Percentiles rank a stretch among this genome's conserved stretches.
Evolutionary conservation across 2,797 vertebrate genomes (phyloP).

Genomic region (Tolypeutes matacus): DNA sequence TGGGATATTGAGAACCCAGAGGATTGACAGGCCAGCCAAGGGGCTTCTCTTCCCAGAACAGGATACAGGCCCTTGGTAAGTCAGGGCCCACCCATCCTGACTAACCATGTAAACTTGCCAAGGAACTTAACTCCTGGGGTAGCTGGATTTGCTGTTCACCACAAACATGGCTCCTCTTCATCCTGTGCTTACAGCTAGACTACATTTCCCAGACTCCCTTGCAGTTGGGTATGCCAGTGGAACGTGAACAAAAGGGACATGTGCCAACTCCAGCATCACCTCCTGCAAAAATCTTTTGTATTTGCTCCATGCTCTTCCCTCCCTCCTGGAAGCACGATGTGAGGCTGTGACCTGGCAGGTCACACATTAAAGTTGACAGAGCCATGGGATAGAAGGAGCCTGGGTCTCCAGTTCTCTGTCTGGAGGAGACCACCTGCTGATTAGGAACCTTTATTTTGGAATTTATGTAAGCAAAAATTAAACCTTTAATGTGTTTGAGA

Average conservation of each 20-base stretch:
- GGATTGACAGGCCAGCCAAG: neutral
- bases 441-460: neutral
- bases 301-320: neutral
- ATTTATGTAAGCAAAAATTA: neutral
- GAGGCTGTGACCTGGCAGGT: neutral
- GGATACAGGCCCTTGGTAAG: neutral
- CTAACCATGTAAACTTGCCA: neutral
- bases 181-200: neutral
- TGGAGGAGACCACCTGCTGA: neutral
- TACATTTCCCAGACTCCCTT: neutral
- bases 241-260: accelerated
- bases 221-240: neutral
- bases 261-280: neutral
- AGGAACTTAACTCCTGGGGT: neutral
- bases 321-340: neutral
- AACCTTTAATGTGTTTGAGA: neutral
- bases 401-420: neutral
- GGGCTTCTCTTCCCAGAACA: neutral
- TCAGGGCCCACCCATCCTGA: neutral
- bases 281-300: neutral
- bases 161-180: neutral
- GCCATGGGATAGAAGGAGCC: neutral
- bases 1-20: neutral
- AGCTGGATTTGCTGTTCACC: neutral
- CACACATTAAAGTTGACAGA: too few species aligned